These are phyloP conservation scores for Chloromyia formosa DNA, from an alignment of 2,888 invertebrate genomes.

Conservation along the genomic window DNA sequence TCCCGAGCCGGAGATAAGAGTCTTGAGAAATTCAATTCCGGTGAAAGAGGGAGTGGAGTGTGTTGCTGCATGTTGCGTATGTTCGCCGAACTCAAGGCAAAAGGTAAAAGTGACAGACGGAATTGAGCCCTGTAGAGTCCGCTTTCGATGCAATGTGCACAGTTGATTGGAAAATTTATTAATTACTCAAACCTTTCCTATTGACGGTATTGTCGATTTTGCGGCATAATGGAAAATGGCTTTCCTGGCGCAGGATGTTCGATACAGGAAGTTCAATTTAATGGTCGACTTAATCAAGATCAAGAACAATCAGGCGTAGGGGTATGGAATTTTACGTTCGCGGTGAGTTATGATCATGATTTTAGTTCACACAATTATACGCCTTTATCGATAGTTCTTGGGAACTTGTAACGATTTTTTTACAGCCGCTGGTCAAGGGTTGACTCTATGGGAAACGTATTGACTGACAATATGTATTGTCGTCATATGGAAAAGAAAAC, in stretches of 20 bases:
- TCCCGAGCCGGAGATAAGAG: constrained; percentile 9
- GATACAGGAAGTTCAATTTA: constrained; percentile 48
- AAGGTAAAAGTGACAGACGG: background rate
- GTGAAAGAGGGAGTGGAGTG: constrained; percentile 20
- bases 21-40: background rate
- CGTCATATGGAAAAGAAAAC: background rate
- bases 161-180: constrained; percentile 48
- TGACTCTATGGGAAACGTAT: constrained; percentile 5
- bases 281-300: constrained; percentile 46
- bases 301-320: constrained; percentile 14
- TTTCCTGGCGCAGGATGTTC: constrained; percentile 6
- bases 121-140: background rate
- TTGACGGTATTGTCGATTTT: constrained; percentile 3
- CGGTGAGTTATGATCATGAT: constrained; percentile 39
- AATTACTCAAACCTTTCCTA: constrained; percentile 40
- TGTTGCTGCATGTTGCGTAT: background rate
- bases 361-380: constrained; percentile 5
- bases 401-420: constrained; percentile 38
- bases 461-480: background rate
- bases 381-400: background rate
- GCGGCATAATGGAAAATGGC: too few species aligned
- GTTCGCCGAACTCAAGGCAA: background rate
- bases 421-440: constrained; percentile 12
- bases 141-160: constrained; percentile 19
- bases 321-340: background rate